Evolutionary conservation across 1,140 invertebrate species (phyloP).

Genomic region (Drosophila kikkawai): DNA sequence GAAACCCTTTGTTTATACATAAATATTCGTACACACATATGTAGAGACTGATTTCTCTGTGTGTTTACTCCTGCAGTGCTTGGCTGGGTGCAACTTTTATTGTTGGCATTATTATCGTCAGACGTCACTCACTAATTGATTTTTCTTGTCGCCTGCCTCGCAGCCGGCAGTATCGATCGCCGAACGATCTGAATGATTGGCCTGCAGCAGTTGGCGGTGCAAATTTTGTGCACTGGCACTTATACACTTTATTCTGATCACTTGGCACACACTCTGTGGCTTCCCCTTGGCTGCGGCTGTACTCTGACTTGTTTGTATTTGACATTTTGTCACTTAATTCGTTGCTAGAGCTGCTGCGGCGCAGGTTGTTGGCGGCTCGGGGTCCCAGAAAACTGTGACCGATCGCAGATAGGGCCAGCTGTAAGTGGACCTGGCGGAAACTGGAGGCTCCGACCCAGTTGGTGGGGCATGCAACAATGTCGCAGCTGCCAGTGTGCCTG

Average conservation of each 20-base stretch:
- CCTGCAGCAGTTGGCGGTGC: conserved; percentile 52
- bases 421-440: conserved; percentile 80
- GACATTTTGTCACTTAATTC: conserved; percentile 84
- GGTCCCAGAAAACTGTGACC: conserved; percentile 35
- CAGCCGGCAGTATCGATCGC: conserved; percentile 47
- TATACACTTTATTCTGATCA: conserved; percentile 71
- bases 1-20: background rate
- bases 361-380: conserved; percentile 36
- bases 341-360: conserved; percentile 55
- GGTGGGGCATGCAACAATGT: conserved; percentile 59
- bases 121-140: conserved; percentile 85
- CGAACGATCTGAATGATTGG: conserved; percentile 73
- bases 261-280: conserved; percentile 11
- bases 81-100: conserved; percentile 71
- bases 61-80: conserved; percentile 9
- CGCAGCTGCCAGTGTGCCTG: conserved; percentile 40
- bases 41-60: conserved; percentile 2
- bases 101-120: conserved; percentile 84
- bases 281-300: conserved; percentile 6
- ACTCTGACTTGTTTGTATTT: conserved; percentile 60
- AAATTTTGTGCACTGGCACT: conserved; percentile 72
- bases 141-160: conserved; percentile 84
- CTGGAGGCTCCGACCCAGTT: conserved; percentile 36
- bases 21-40: background rate
- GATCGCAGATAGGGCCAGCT: conserved; percentile 72